phyloP scores from a whole-genome alignment of 2,113 vertebrate genomes.

The Tachysurus fulvidraco region DNA sequence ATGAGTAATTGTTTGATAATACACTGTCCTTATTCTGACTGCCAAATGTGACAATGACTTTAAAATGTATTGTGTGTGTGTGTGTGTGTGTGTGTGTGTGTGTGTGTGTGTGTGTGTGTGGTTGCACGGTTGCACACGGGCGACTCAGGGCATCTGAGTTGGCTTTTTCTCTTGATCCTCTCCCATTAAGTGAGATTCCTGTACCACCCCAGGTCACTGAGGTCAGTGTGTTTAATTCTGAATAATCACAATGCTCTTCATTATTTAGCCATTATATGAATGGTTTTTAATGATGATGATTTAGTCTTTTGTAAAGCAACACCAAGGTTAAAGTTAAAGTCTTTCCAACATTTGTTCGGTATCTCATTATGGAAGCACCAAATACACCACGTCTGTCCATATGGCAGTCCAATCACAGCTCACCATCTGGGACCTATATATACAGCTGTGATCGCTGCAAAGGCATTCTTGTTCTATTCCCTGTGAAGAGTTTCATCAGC shows the following conservation, averaged over 20 bases:
- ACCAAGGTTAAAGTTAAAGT: too few relatives aligned
- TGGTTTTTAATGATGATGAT: background rate
- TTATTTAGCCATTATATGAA: background rate
- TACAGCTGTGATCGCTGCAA: too few relatives aligned
- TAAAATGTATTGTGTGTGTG: background rate
- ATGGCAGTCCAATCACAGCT: too few relatives aligned
- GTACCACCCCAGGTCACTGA: constrained; percentile 79
- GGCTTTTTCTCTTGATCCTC: constrained; percentile 84
- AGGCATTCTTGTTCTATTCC: too few relatives aligned
- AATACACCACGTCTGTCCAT: too few relatives aligned
- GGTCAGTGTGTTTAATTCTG: constrained; percentile 69
- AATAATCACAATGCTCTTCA: background rate
- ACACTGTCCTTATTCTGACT: background rate
- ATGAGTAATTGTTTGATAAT: too few relatives aligned
- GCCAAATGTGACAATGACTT: background rate
- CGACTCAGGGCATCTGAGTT: constrained; percentile 87
- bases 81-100: constrained; percentile 5
- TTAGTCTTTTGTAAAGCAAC: background rate
- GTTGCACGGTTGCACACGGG: too few relatives aligned
- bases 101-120: constrained; percentile 26
- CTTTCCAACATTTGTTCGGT: too few relatives aligned
- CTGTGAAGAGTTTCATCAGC: too few relatives aligned
- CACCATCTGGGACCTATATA: too few relatives aligned
- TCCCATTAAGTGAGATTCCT: constrained; percentile 83
- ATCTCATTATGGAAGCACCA: too few relatives aligned